Evolutionary conservation across 2,888 invertebrate genomes (phyloP).

Genomic region (Poecilobothrus nobilitatus): DNA sequence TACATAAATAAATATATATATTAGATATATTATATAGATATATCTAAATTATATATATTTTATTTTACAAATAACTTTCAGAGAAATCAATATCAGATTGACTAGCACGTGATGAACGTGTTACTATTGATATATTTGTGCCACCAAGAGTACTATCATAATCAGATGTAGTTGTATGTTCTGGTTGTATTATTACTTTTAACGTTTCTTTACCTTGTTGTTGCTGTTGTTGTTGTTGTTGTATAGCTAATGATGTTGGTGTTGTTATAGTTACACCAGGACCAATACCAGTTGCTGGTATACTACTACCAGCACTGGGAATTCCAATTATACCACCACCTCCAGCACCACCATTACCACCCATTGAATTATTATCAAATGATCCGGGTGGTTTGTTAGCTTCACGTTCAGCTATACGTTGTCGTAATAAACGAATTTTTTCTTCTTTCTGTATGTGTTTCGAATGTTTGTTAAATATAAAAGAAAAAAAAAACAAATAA

Average conservation of each 20-base stretch:
- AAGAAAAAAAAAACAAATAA: slow-evolving; percentile 12
- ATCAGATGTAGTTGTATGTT: slow-evolving; percentile 58
- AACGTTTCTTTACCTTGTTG: slow-evolving; percentile 10
- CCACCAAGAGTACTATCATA: slow-evolving; percentile 61
- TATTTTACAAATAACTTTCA: slow-evolving; percentile 67
- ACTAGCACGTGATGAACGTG: slow-evolving; percentile 73
- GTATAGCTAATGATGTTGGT: slow-evolving; percentile 65
- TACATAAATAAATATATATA: too few species aligned
- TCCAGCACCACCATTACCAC: slow-evolving; percentile 21
- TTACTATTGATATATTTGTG: slow-evolving; percentile 60
- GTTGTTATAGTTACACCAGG: slow-evolving; percentile 32
- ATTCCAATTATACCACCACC: slow-evolving; percentile 26
- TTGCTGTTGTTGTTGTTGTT: slow-evolving; percentile 15
- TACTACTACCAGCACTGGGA: background rate
- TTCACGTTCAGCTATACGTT: slow-evolving; percentile 71
- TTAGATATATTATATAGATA: too few species aligned
- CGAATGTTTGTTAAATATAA: slow-evolving; percentile 8
- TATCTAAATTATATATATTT: background rate
- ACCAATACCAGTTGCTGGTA: slow-evolving; percentile 19
- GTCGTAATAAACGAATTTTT: slow-evolving; percentile 71
- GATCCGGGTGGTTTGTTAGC: slow-evolving; percentile 44
- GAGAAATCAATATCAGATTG: slow-evolving; percentile 83
- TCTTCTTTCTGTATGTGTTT: slow-evolving; percentile 67
- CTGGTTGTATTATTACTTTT: slow-evolving; percentile 60
- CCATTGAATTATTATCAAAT: slow-evolving; percentile 30